Conservation (phyloP, 2,113 vertebrate species). For the Synodontis membranacea region DNA sequence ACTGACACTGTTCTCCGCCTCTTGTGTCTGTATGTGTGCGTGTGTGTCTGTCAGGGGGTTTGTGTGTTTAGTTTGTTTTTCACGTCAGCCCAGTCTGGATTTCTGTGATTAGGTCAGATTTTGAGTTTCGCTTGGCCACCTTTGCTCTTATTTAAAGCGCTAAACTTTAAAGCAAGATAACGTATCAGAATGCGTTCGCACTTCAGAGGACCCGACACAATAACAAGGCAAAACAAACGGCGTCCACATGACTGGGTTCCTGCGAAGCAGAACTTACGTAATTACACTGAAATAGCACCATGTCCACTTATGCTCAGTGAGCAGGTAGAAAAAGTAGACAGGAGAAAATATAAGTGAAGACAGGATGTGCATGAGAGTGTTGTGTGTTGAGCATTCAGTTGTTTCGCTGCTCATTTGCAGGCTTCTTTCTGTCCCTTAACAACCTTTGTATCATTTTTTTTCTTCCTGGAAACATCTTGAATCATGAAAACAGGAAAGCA, state of each 20-base stretch:
- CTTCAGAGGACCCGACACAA: constrained; percentile 1
- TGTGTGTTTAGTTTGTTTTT: neutral
- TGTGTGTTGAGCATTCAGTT: neutral
- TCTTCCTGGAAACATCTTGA: neutral
- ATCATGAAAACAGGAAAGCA: neutral
- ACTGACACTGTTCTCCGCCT: neutral
- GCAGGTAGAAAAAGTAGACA: neutral
- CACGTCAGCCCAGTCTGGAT: neutral
- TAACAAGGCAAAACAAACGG: constrained; percentile 15
- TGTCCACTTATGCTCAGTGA: neutral
- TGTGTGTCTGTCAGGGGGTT: neutral
- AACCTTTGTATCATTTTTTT: neutral
- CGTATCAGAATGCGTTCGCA: neutral
- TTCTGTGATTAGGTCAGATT: neutral
- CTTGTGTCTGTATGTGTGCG: neutral
- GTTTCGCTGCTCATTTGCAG: neutral
- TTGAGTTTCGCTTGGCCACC: neutral
- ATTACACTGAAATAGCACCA: neutral
- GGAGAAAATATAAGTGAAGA: neutral
- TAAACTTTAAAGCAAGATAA: neutral
- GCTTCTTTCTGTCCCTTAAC: neutral
- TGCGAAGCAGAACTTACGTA: constrained; percentile 16
- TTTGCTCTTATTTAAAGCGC: neutral
- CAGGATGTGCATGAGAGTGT: neutral
- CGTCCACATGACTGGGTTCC: constrained; percentile 5